A percentile compares a stretch with the other conserved stretches of the same genome.
Conservation (phyloP, 92 coral and sea anemone genomes). For the Paramuricea clavata region DNA sequence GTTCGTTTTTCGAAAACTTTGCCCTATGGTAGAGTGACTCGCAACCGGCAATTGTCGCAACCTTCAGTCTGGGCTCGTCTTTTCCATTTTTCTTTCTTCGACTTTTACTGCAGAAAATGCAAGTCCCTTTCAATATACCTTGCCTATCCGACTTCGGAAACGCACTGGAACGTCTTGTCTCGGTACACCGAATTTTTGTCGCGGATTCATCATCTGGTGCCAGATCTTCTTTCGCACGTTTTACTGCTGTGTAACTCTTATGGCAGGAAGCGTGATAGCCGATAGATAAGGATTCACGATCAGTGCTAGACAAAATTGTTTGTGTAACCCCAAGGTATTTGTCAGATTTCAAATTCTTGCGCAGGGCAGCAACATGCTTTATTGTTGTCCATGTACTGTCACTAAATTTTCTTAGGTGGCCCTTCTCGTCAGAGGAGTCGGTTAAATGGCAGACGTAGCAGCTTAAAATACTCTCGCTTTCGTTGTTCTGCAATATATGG, state of each 20-base stretch:
- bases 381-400: slow-evolving; percentile 31
- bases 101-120: slow-evolving; percentile 39
- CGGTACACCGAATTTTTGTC: not conserved
- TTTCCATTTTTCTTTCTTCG: slow-evolving; percentile 30
- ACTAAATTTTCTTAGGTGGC: slow-evolving; percentile 13
- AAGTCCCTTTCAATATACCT: slow-evolving; percentile 32
- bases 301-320: slow-evolving; percentile 17
- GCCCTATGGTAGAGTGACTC: slow-evolving; percentile 18
- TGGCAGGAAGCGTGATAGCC: slow-evolving; percentile 5
- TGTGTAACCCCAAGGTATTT: slow-evolving; percentile 24
- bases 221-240: not conserved
- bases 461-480: slow-evolving; percentile 5
- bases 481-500: no score
- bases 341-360: slow-evolving; percentile 33
- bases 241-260: slow-evolving; percentile 26
- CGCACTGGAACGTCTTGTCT: slow-evolving; percentile 16
- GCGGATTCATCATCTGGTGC: not conserved
- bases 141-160: slow-evolving; percentile 31
- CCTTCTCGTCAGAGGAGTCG: slow-evolving; percentile 15
- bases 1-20: slow-evolving; percentile 29
- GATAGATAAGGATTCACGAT: slow-evolving; percentile 2
- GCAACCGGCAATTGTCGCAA: slow-evolving; percentile 29
- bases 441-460: slow-evolving; percentile 29
- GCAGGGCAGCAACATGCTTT: slow-evolving; percentile 17
- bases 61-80: slow-evolving; percentile 46